Percentiles rank a stretch among this genome's conserved stretches.
phyloP scores from a whole-genome alignment of 2,888 invertebrate genomes.

The Cantharis flavilabris region DNA sequence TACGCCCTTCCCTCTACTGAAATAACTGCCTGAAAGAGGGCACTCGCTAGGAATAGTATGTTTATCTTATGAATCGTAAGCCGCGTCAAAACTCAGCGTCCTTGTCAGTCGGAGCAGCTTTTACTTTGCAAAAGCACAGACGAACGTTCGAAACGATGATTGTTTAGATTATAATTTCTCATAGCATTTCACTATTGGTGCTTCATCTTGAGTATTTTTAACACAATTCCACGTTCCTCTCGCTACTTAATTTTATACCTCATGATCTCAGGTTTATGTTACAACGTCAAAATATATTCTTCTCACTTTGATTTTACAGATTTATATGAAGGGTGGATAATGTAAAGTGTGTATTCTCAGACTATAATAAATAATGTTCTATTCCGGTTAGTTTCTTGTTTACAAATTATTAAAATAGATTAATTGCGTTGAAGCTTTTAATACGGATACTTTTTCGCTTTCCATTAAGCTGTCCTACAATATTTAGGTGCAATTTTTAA shows the following conservation, averaged over 20 bases:
- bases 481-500: not conserved
- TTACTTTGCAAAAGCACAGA: constrained; percentile 9
- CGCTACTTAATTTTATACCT: constrained; percentile 49
- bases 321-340: constrained; percentile 62
- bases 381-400: constrained; percentile 50
- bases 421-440: constrained; percentile 40
- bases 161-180: constrained; percentile 44
- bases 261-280: constrained; percentile 39
- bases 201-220: constrained; percentile 45
- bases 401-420: constrained; percentile 53
- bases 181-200: constrained; percentile 47
- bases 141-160: constrained; percentile 37
- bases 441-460: constrained; percentile 9
- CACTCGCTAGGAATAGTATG: constrained; percentile 47
- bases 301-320: constrained; percentile 60
- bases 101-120: constrained; percentile 23
- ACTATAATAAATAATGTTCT: constrained; percentile 50
- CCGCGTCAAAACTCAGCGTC: constrained; percentile 18
- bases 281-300: constrained; percentile 50
- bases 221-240: constrained; percentile 44
- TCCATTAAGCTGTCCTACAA: not conserved
- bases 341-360: constrained; percentile 59
- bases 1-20: constrained; percentile 44
- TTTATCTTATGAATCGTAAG: constrained; percentile 21
- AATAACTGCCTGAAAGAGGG: constrained; percentile 50